Evolutionary conservation across 2,113 vertebrate species (phyloP).

Genomic region (Hymenochirus boettgeri): DNA sequence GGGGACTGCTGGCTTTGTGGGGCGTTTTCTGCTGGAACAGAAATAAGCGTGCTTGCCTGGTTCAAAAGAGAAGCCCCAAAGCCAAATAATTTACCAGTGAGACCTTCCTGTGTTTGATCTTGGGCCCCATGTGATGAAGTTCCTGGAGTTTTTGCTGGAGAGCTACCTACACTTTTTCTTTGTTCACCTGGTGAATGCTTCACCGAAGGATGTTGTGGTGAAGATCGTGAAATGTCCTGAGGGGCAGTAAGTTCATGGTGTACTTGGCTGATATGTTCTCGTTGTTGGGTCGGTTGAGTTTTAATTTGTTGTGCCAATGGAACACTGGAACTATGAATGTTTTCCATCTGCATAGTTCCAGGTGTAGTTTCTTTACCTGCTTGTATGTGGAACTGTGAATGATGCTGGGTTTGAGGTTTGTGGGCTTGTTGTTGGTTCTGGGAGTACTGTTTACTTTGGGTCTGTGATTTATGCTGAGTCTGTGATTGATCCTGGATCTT

Average conservation of each 20-base stretch:
- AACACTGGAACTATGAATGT: constrained; percentile 26
- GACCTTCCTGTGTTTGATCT: constrained; percentile 87
- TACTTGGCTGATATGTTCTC: constrained; percentile 50
- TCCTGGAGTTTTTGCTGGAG: constrained; percentile 67
- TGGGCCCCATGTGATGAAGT: constrained; percentile 50
- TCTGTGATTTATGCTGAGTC: constrained; percentile 15
- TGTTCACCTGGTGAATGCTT: constrained; percentile 72
- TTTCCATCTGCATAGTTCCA: constrained; percentile 44
- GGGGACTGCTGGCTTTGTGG: constrained; percentile 72
- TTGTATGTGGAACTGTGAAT: constrained; percentile 40
- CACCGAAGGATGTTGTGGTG: constrained; percentile 69
- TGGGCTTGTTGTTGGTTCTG: constrained; percentile 19
- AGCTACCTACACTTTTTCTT: constrained; percentile 73
- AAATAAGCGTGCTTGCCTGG: constrained; percentile 93
- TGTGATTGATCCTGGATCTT: constrained; percentile 40
- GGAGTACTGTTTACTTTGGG: neutral
- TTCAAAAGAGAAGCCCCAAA: constrained; percentile 92
- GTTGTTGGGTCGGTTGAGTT: constrained; percentile 49
- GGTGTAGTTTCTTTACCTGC: constrained; percentile 47
- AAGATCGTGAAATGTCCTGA: constrained; percentile 70
- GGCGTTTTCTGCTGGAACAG: constrained; percentile 76
- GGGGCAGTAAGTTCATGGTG: constrained; percentile 72
- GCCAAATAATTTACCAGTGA: constrained; percentile 94
- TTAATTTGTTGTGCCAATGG: constrained; percentile 54
- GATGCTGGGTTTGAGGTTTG: constrained; percentile 42